These are phyloP conservation scores for Phaethon lepturus DNA, from an alignment of 2,113 vertebrate species.

Conservation along the genomic window DNA sequence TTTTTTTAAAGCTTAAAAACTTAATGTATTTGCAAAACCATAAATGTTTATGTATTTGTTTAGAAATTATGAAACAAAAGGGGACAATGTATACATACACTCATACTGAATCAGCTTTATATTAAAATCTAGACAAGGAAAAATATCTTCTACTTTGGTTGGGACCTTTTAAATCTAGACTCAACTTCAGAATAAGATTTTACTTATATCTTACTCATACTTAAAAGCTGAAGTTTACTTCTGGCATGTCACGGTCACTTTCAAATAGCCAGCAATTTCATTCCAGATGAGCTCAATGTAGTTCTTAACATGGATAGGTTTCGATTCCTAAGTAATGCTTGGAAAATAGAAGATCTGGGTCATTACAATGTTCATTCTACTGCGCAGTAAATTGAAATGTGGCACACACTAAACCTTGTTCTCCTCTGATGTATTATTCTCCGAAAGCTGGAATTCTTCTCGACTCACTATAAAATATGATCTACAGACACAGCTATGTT, in stretches of 20 bases:
- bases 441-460: background rate
- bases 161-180: background rate
- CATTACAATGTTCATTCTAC: background rate
- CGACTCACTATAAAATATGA: background rate
- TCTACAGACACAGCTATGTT: background rate
- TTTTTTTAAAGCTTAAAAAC: constrained; percentile 12
- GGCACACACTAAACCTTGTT: background rate
- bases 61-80: background rate
- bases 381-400: background rate
- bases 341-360: background rate
- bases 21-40: background rate
- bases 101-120: background rate
- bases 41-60: background rate
- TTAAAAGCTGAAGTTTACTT: background rate
- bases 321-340: background rate
- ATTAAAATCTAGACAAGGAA: background rate
- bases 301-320: background rate
- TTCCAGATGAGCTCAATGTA: background rate
- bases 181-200: background rate
- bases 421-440: background rate
- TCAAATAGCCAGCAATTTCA: background rate
- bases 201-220: background rate
- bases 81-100: background rate
- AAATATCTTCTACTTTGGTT: background rate
- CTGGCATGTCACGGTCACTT: background rate